phyloP scores from a whole-genome alignment of 2,797 vertebrate species.

The Sebastes kiyomatsui region DNA sequence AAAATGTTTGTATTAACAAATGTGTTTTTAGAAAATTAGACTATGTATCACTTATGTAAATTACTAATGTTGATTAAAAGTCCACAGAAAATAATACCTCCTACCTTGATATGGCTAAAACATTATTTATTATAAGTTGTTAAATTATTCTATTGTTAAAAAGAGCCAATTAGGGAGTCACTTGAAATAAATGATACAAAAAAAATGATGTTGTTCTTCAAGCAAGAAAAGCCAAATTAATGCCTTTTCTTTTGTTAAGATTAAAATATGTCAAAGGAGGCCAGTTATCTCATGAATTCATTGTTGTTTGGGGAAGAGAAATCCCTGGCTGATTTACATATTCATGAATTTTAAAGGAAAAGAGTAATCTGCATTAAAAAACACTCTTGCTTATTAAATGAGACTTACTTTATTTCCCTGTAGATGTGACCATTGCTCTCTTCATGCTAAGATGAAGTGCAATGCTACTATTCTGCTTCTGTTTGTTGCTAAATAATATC shows the following conservation, averaged over 20 bases:
- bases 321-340: background rate
- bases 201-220: background rate
- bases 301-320: background rate
- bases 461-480: background rate
- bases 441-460: background rate
- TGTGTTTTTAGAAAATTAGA: background rate
- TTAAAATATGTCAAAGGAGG: background rate
- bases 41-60: background rate
- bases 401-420: background rate
- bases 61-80: background rate
- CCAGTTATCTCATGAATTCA: background rate
- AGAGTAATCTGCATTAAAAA: background rate
- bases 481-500: background rate
- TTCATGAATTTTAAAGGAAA: constrained; percentile 10
- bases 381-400: background rate
- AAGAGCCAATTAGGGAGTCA: background rate
- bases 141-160: background rate
- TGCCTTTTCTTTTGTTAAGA: background rate
- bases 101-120: background rate
- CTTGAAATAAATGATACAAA: background rate
- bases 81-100: background rate
- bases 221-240: background rate
- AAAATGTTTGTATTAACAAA: no score
- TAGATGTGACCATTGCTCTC: background rate
- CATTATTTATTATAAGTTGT: background rate